phyloP scores from a whole-genome alignment of 2,888 invertebrate genomes.

The Oscheius sp. region DNA sequence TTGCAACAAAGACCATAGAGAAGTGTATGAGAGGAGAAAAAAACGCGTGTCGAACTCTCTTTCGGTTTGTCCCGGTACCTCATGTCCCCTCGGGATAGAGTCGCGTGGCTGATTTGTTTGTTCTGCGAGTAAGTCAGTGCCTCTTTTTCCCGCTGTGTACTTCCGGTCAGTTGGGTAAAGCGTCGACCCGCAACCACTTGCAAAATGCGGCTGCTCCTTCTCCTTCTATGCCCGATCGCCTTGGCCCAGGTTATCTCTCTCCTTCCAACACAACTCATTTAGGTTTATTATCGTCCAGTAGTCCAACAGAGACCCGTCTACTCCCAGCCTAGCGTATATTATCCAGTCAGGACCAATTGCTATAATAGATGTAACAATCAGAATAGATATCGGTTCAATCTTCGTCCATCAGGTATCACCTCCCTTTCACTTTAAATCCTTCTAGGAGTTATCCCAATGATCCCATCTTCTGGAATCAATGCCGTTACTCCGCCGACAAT shows the following conservation, averaged over 20 bases:
- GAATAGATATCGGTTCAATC: conserved; percentile 61
- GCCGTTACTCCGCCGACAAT: conserved; percentile 36
- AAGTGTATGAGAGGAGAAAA: no score
- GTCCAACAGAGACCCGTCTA: conserved; percentile 14
- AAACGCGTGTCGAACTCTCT: no score
- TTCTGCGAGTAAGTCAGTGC: conserved; percentile 27
- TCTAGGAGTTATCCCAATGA: conserved; percentile 18
- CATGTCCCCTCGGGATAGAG: conserved; percentile 1
- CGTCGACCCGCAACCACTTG: conserved; percentile 24
- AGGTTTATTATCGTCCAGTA: conserved; percentile 31
- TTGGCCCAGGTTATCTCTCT: neutral
- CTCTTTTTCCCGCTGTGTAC: conserved; percentile 28
- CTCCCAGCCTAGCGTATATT: conserved; percentile 53
- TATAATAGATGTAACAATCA: conserved; percentile 58
- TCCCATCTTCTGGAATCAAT: conserved; percentile 34
- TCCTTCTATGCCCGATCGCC: conserved; percentile 16
- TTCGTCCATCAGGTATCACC: conserved; percentile 54
- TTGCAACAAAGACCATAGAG: no score
- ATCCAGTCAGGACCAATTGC: conserved; percentile 67
- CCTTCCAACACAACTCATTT: no score
- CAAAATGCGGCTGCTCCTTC: conserved; percentile 28
- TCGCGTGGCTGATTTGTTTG: conserved; percentile 24
- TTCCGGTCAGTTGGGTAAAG: conserved; percentile 30
- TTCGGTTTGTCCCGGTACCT: neutral
- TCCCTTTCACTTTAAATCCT: neutral